Conservation (phyloP, 2,888 invertebrate species). For the Ganaspis brasiliensis region DNA sequence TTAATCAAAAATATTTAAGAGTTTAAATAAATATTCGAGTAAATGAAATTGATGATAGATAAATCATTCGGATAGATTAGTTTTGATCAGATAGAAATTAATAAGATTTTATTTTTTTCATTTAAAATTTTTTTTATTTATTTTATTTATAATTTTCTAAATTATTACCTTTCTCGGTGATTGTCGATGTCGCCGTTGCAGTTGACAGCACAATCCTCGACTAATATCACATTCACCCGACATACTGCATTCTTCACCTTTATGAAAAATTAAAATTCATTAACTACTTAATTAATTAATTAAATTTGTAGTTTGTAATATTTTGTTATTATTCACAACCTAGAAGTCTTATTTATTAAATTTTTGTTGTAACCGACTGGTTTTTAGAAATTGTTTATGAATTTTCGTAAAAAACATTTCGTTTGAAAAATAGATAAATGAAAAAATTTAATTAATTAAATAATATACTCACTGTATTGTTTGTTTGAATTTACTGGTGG, state of each 20-base stretch:
- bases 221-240: conserved; percentile 93
- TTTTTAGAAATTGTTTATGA: too few species aligned
- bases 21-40: too few species aligned
- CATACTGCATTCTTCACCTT: conserved; percentile 90
- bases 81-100: too few species aligned
- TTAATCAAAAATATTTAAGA: too few species aligned
- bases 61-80: too few species aligned
- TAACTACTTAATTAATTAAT: conserved; percentile 17
- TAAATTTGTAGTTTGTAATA: not conserved
- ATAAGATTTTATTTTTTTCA: too few species aligned
- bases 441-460: not conserved
- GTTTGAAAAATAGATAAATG: conserved; percentile 6
- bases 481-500: conserved; percentile 89
- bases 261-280: conserved; percentile 21
- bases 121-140: too few species aligned
- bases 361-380: too few species aligned
- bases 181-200: conserved; percentile 92
- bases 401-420: too few species aligned
- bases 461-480: conserved; percentile 87
- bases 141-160: conserved; percentile 12
- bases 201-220: conserved; percentile 92
- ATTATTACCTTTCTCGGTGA: conserved; percentile 88
- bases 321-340: too few species aligned
- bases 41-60: too few species aligned
- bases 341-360: too few species aligned